These are phyloP conservation scores for Paradoxurus hermaphroditus DNA, from an alignment of 2,113 vertebrate genomes.

Conservation along the genomic window DNA sequence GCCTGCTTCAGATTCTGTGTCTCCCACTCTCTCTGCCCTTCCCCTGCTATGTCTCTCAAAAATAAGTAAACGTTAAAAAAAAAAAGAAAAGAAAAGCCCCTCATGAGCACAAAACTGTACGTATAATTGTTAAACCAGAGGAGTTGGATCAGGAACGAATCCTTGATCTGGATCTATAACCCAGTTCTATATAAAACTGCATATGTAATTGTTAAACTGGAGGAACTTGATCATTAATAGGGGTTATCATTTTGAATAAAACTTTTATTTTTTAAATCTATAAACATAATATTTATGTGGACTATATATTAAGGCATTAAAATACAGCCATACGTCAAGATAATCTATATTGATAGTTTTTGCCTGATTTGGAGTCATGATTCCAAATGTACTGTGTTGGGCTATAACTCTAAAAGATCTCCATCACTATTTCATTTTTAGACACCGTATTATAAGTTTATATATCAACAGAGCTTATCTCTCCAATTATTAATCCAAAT, in stretches of 20 bases:
- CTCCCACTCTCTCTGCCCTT: no score
- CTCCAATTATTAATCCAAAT: no score
- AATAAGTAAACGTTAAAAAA: no score
- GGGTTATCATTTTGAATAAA: neutral
- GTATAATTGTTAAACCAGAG: neutral
- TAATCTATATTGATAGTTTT: neutral
- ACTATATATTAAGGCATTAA: neutral
- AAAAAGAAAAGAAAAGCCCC: neutral
- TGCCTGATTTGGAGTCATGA: neutral
- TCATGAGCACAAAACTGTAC: neutral
- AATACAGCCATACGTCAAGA: neutral
- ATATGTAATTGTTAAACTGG: neutral
- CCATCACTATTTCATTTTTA: neutral
- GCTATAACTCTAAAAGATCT: neutral
- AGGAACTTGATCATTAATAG: neutral
- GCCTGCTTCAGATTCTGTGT: no score
- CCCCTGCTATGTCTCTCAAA: no score
- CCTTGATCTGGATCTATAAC: no score
- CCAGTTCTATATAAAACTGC: no score
- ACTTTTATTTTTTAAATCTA: neutral
- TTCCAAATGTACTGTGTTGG: neutral
- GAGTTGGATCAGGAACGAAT: neutral
- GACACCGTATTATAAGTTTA: neutral
- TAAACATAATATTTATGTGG: neutral
- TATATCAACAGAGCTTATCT: neutral